Base-by-base conservation (phyloP, 2,797 vertebrate species). In the Aeoliscus strigatus region DNA sequence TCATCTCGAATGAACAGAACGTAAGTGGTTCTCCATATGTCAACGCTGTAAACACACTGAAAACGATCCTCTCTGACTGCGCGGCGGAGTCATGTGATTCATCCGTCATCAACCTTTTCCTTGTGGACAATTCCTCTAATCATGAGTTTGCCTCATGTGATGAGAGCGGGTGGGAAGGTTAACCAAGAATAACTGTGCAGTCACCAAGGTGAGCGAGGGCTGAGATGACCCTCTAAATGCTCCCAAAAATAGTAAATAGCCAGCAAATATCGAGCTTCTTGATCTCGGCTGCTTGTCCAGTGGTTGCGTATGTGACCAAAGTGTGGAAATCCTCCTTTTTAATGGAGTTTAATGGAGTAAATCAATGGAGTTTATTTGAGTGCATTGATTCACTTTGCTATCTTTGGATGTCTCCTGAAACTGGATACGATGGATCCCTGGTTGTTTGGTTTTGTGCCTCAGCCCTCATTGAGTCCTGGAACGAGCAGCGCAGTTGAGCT, bases 221-320 rank as follows among this genome's bases (percentile, higher is more conserved):
- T 58, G 49, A 77, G 70, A 82, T 81, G 80, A 78, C 60, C 29
- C 47, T 52, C 48, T 77, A 82, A 86, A 83, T 81, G 77, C 71
- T 74, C 74, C 75, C 60, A 66, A 52, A 70, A 73, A 72, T 40
- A 51, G 46, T 53, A 61, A n/a, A 51, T 66, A 25, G 42, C 30
- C 17, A 14, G 24, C 39, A 41, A 65, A 69, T 23, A 26, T 9
- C 35, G 34, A 4, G 6, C 26, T 44, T 48, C 35, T 48, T 37
- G n/a, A 23, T 39, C 26, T 34, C 27, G 42, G 29, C 40, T 13
- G 12, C 33, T n/a, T 46, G 37, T 36, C 31, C 39, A 39, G 2
- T 28, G 5, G 17, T 29, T 13, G 13, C 14, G 9, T 29, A 8
- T 27, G n/a, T 4, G 1, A 27, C 25, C 39, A 11, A 18, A 16